These are phyloP conservation scores for Brachycybe producta DNA, from an alignment of 2,888 invertebrate genomes.

Conservation along the genomic window DNA sequence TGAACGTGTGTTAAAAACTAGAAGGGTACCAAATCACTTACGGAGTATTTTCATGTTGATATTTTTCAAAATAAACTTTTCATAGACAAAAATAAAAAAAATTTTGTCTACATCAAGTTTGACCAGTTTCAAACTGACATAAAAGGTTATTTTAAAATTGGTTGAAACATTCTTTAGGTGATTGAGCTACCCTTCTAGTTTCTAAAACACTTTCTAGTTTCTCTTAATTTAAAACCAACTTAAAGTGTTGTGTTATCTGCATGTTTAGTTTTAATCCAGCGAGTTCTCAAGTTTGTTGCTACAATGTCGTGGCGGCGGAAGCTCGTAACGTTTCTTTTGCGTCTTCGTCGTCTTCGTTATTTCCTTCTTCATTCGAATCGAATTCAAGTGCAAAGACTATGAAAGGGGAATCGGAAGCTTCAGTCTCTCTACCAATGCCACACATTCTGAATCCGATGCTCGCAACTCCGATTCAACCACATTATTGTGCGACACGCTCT, in stretches of 20 bases:
- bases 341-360: conserved; percentile 27
- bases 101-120: too few relatives aligned
- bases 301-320: conserved; percentile 71
- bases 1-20: too few relatives aligned
- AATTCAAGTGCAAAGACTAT: conserved; percentile 21
- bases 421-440: conserved; percentile 27
- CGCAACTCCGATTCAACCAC: conserved; percentile 55
- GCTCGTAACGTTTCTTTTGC: conserved; percentile 33
- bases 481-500: conserved; percentile 48
- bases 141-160: too few relatives aligned
- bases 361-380: conserved; percentile 26
- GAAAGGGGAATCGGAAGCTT: background rate
- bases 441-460: conserved; percentile 67
- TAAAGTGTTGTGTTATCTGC: too few relatives aligned
- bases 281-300: conserved; percentile 54
- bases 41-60: too few relatives aligned
- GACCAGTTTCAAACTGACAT: too few relatives aligned
- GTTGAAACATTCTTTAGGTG: background rate
- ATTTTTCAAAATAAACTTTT: too few relatives aligned
- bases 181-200: too few relatives aligned
- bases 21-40: too few relatives aligned
- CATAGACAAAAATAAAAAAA: too few relatives aligned
- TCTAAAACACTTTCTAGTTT: too few relatives aligned
- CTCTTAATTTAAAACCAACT: too few relatives aligned
- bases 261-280: conserved; percentile 46